Evolutionary conservation across 2,113 vertebrate genomes (phyloP).

Genomic region (Solea senegalensis): DNA sequence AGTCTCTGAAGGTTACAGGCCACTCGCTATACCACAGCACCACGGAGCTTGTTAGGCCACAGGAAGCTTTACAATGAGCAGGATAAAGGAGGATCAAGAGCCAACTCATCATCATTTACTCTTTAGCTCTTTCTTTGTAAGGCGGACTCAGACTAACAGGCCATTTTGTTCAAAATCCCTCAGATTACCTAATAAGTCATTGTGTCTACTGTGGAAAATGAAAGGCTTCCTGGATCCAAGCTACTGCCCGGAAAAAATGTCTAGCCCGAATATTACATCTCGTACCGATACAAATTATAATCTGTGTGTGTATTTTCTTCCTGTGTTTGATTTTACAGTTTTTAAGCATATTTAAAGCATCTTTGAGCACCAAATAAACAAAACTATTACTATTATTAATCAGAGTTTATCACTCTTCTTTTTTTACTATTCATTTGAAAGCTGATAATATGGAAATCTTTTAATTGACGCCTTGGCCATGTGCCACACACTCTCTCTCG

Average conservation of each 20-base stretch:
- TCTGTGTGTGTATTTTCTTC: background rate
- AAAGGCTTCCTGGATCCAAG: conserved; percentile 35
- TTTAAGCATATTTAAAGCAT: no score
- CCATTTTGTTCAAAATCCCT: conserved; percentile 75
- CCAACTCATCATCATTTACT: conserved; percentile 74
- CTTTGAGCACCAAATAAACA: no score
- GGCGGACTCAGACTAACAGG: conserved; percentile 73
- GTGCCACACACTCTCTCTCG: background rate
- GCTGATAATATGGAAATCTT: no score
- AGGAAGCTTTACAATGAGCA: conserved; percentile 62
- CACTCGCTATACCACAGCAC: conserved; percentile 26
- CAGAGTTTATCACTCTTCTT: no score
- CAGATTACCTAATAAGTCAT: conserved; percentile 81
- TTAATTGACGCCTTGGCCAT: no score
- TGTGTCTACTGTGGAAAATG: conserved; percentile 62
- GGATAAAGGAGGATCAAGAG: conserved; percentile 73
- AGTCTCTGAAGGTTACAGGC: conserved; percentile 42
- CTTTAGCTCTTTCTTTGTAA: conserved; percentile 54
- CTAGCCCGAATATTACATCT: conserved; percentile 19
- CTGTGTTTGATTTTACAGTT: no score
- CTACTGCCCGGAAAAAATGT: conserved; percentile 29
- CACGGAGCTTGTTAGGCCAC: conserved; percentile 55
- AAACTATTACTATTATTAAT: no score
- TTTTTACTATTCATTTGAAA: no score
- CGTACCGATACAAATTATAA: conserved; percentile 38